Evolutionary conservation across 1,140 invertebrate genomes (phyloP).

Genomic region (Aphaenogaster floridana): DNA sequence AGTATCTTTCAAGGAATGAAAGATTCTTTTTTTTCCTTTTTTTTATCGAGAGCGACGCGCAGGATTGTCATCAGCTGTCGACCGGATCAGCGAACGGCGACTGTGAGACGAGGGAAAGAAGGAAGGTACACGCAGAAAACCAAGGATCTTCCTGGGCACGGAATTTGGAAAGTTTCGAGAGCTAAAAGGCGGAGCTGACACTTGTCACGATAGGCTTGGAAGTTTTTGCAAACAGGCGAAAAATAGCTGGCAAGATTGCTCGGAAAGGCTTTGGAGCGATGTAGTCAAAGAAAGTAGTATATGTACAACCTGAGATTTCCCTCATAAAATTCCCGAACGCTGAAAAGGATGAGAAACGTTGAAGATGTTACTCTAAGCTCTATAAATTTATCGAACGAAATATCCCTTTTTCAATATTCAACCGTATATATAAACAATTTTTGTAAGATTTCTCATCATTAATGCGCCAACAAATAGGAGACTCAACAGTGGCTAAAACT

Average conservation of each 20-base stretch:
- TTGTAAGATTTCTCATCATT: background rate
- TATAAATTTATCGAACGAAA: constrained; percentile 10
- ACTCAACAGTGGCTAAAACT: background rate
- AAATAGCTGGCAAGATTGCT: constrained; percentile 50
- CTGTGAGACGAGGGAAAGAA: constrained; percentile 68
- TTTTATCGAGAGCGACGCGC: background rate
- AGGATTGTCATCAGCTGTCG: constrained; percentile 59
- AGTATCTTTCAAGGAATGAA: background rate
- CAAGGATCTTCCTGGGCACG: constrained; percentile 60
- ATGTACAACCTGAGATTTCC: constrained; percentile 57
- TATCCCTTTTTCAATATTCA: constrained; percentile 7
- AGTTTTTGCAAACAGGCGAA: constrained; percentile 59
- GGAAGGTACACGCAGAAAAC: constrained; percentile 61
- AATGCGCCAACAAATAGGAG: background rate
- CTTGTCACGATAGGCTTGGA: constrained; percentile 28
- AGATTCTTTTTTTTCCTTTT: background rate
- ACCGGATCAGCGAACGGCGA: constrained; percentile 48
- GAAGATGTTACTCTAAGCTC: constrained; percentile 6
- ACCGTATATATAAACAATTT: background rate
- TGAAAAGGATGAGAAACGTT: background rate
- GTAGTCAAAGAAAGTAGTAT: constrained; percentile 22
- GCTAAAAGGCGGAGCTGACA: constrained; percentile 52
- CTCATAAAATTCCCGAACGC: background rate
- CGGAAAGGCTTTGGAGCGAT: constrained; percentile 35
- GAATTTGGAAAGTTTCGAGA: constrained; percentile 59